Conservation (phyloP, 2,113 vertebrate genomes). For the Grammomys surdaster region DNA sequence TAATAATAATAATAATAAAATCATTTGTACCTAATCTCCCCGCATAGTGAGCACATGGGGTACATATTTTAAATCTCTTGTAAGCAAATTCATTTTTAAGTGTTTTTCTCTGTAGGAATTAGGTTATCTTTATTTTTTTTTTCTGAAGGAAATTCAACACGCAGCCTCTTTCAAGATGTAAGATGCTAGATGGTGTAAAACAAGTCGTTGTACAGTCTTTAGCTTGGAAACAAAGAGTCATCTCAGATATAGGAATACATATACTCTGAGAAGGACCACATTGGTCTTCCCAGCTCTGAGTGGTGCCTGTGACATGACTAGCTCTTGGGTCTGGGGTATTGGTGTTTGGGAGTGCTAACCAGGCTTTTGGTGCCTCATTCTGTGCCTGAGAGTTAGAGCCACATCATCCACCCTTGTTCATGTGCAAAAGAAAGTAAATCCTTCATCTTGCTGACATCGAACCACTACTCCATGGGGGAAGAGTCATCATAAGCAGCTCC, state of each 20-base stretch:
- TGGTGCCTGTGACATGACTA: neutral
- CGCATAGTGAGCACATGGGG: neutral
- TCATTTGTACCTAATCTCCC: neutral
- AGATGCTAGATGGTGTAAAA: neutral
- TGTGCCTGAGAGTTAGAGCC: neutral
- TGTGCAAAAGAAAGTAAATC: neutral
- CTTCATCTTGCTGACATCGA: neutral
- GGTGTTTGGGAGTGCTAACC: neutral
- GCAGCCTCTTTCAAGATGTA: neutral
- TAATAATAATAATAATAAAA: conserved; percentile 29
- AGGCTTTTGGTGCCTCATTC: neutral
- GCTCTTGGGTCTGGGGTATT: neutral
- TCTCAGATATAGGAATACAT: neutral
- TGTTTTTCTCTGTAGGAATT: conserved; percentile 15
- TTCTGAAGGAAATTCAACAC: conserved; percentile 1
- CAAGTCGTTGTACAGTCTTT: neutral
- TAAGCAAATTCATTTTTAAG: conserved; percentile 16
- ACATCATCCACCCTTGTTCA: neutral
- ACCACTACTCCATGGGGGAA: neutral
- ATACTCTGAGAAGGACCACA: neutral
- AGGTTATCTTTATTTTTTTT: neutral
- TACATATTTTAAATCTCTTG: conserved; percentile 26
- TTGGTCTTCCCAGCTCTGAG: neutral
- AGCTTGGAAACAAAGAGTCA: neutral
- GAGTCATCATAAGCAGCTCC: neutral